Conservation (phyloP, 1,140 invertebrate species). For the Tribolium madens region DNA sequence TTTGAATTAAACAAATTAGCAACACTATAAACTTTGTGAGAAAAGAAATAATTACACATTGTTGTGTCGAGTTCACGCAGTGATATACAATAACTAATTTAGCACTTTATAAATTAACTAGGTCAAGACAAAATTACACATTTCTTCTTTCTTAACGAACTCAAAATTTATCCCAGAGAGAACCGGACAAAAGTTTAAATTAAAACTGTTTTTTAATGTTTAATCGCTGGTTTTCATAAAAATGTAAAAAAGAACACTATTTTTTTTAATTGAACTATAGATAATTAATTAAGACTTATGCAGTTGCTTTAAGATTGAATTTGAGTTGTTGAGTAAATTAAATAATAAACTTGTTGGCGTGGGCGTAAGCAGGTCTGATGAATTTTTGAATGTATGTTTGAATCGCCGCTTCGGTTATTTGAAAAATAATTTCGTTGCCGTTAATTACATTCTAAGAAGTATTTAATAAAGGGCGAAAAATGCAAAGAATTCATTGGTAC, state of each 20-base stretch:
- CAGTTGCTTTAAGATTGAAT: too few species aligned
- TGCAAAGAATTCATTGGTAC: slow-evolving; percentile 60
- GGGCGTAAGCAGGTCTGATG: neutral
- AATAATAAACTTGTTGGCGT: neutral
- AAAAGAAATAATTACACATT: neutral
- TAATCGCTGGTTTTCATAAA: too few species aligned
- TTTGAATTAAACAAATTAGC: neutral
- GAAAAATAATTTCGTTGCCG: slow-evolving; percentile 10
- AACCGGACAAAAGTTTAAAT: neutral
- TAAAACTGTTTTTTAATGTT: too few species aligned
- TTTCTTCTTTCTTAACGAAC: too few species aligned
- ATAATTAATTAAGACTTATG: too few species aligned
- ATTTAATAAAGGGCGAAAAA: slow-evolving; percentile 59
- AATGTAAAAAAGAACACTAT: too few species aligned
- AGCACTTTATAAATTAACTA: neutral
- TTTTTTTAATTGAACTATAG: too few species aligned
- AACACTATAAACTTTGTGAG: neutral
- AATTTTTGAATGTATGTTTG: slow-evolving; percentile 7
- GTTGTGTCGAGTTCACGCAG: neutral
- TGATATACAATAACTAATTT: neutral
- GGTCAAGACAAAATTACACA: neutral
- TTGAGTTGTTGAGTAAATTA: neutral
- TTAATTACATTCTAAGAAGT: slow-evolving; percentile 37
- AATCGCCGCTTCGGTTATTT: neutral
- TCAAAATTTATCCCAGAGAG: too few species aligned